phyloP scores from a whole-genome alignment of 2,888 invertebrate species.

The Phengaris arion region DNA sequence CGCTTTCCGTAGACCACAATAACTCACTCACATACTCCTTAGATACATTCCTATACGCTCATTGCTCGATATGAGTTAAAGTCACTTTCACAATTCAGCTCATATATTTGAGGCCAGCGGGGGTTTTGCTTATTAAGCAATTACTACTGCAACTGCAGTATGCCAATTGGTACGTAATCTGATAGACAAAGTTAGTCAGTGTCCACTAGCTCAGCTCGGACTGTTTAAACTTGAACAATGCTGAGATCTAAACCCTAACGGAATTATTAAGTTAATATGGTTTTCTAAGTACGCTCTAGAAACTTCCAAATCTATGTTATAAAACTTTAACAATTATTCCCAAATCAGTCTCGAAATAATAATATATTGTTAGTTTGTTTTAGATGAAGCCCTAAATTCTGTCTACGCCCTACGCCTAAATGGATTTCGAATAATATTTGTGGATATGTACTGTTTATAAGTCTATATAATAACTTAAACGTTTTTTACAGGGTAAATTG shows the following conservation, averaged over 20 bases:
- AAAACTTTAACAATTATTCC: conserved; percentile 19
- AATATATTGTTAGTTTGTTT: conserved; percentile 5
- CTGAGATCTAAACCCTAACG: conserved; percentile 21
- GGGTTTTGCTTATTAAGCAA: conserved; percentile 7
- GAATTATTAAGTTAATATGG: conserved; percentile 28
- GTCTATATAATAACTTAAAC: not conserved
- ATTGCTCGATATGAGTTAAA: not conserved
- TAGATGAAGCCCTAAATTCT: not conserved
- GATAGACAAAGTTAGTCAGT: conserved; percentile 20
- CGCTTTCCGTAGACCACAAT: not conserved
- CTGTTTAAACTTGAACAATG: conserved; percentile 28
- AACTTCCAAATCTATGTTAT: conserved; percentile 13
- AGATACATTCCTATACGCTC: not conserved
- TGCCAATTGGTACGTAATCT: conserved; percentile 28
- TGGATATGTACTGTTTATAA: not conserved
- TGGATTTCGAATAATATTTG: not conserved
- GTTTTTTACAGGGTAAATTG: not conserved
- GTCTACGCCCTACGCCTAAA: not conserved
- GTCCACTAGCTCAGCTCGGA: conserved; percentile 23
- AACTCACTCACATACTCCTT: not conserved
- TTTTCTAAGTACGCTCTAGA: conserved; percentile 19
- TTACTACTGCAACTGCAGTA: conserved; percentile 6
- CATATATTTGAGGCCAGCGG: not conserved
- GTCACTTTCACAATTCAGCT: not conserved
- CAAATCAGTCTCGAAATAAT: not conserved